Evolutionary conservation across 2,888 invertebrate genomes (phyloP), one percentile per base, ranked within the genome.

Genomic region (Lasioglossum leucozonium): DNA sequence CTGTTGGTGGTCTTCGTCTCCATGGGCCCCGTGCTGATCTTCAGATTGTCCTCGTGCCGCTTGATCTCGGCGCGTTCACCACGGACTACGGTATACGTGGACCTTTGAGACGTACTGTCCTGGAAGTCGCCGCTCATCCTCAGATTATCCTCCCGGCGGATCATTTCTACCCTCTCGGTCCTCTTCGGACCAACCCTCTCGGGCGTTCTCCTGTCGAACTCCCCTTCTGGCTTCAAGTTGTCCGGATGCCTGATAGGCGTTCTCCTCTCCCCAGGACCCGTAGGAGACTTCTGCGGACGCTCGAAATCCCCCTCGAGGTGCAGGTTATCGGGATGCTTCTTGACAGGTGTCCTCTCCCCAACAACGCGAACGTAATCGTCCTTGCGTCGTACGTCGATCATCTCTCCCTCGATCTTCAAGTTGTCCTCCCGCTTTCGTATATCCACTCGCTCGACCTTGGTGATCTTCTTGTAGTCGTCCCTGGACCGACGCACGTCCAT

Each of bases 351-450:
- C 5, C 92, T 88, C 77, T 94, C 93, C 26, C 96, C 96, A 40
- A 94, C 95, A 2, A 96, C 95, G 72, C 95, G 94, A 51, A 74
- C 92, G 89, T 96, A 96, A 91, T 96, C 96, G 89, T 96, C 96
- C 92, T 95, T 96, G 91, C 96, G 96, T 87, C 96, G 95, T 91
- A 96, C 96, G 86, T 96, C 96, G 55, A 95, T 95, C 89, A 96
- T 96, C 92, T 96, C 96, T 40, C 96, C 97, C 95, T 96, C 96
- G 88, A 96, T 96, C 92, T 96, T 96, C 42, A 96, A 89, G 91
- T 95, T 96, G 91, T 96, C 97, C 72, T 94, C 93, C 30, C 89
- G 91, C 65, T 84, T 94, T 6, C 77, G 89, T 2, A 93, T 77
- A 26, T 93, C 92, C 0, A 92, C 90, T 88, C 96, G 95, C 93